A percentile compares a stretch with the other conserved stretches of the same genome.
phyloP scores from a whole-genome alignment of 2,113 vertebrate species.

The Probosciger aterrimus region DNA sequence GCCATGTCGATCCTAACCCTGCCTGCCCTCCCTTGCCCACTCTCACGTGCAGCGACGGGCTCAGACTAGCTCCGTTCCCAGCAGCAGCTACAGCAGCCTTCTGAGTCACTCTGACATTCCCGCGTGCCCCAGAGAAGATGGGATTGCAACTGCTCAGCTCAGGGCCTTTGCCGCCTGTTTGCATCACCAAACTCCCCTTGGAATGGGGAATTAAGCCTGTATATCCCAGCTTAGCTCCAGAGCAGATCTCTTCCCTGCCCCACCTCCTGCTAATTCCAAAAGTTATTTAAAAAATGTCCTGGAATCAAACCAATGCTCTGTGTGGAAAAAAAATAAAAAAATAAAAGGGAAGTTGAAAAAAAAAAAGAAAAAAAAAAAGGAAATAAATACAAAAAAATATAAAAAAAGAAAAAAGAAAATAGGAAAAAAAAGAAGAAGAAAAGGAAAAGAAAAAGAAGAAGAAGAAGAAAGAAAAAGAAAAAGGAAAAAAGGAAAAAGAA shows the following conservation, averaged over 20 bases:
- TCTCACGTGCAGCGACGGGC: slow-evolving; percentile 23
- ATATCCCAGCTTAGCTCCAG: neutral
- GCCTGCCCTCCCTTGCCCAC: slow-evolving; percentile 12
- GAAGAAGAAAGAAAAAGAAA: no score
- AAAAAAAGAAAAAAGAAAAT: no score
- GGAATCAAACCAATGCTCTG: neutral
- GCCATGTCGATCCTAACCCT: neutral
- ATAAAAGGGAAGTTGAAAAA: no score
- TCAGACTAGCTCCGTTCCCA: slow-evolving; percentile 21
- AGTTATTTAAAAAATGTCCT: neutral
- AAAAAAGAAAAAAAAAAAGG: no score
- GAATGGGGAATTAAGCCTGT: neutral
- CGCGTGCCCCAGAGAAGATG: neutral
- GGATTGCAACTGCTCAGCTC: neutral
- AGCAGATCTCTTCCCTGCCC: neutral
- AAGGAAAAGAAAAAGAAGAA: accelerated
- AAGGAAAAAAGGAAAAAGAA: no score
- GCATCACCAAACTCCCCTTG: neutral
- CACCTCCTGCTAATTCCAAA: neutral
- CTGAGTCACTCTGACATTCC: neutral
- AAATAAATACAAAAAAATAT: neutral
- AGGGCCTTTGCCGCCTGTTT: neutral
- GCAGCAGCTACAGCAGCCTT: neutral
- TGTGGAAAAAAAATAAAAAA: no score
- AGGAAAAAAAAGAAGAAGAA: no score